Base-by-base conservation (phyloP, 1,140 invertebrate genomes). In the Choristoneura fumiferana region DNA sequence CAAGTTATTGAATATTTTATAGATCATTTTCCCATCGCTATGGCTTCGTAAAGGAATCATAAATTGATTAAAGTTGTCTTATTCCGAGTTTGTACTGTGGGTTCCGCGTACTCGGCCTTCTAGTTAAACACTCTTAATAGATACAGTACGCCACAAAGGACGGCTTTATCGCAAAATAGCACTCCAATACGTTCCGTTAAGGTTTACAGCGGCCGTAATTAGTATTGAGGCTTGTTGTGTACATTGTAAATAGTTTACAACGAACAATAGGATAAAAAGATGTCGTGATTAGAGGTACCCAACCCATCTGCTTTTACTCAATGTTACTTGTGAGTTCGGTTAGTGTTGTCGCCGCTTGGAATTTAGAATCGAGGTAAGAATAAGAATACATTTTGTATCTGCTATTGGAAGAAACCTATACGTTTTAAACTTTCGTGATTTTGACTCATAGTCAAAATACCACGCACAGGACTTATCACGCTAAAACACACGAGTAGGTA, bases 41-140 rank as follows among this genome's bases (percentile, higher is more conserved):
- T 29, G 6, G 40, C 43, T 49, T 17, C 2, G 43, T 17, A 22
- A 49, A 49, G 22, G 12, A 49, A 49, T n/a, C n/a, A 49, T 18
- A 49, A 12, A 49, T 33, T 49, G 43, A 49, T 49, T 22, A 49
- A 49, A 22, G 43, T 18, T 49, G 17, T 29, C 18, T 33, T 12
- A 49, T 49, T 29, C 18, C 9, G 43, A 49, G 43, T 9, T 17
- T 45, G 40, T 45, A 45, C 17, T 17, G 12, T 5, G 43, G n/a
- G 43, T 18, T 49, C 43, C 18, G 22, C n/a, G 17, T 49, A n/a
- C 43, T 49, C 43, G 43, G 43, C 43, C 43, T 49, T 49, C 43
- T 49, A 49, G 43, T 49, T 49, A 49, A 49, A 49, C 43, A 49
- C 43, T 49, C 22, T 49, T 49, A 49, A 49, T 49, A 49, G 43